A percentile compares a stretch with the other conserved stretches of the same genome.
These are phyloP conservation scores for Coregonus ussuriensis DNA, from an alignment of 2,797 vertebrate genomes.

Conservation along the genomic window DNA sequence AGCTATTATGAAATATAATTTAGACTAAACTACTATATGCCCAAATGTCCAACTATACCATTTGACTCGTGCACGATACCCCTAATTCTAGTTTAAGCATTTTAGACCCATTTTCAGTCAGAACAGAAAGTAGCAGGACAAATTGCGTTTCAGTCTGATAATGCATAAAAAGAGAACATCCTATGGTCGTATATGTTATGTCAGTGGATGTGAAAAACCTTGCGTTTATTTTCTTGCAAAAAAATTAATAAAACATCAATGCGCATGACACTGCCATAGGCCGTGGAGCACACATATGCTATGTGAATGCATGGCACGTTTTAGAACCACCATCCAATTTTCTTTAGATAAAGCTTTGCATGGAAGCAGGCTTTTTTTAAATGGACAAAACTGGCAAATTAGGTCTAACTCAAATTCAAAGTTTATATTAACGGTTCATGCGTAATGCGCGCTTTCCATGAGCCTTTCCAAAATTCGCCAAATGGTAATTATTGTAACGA, in stretches of 20 bases:
- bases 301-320: background rate
- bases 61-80: background rate
- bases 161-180: background rate
- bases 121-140: background rate
- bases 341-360: background rate
- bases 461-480: background rate
- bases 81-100: background rate
- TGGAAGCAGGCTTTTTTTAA: background rate
- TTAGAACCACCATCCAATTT: background rate
- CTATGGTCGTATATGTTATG: background rate
- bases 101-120: background rate
- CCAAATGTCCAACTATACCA: background rate
- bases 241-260: background rate
- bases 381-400: background rate
- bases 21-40: background rate
- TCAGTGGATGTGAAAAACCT: background rate
- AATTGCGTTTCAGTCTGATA: background rate
- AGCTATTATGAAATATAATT: background rate
- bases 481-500: background rate
- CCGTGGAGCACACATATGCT: background rate
- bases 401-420: background rate
- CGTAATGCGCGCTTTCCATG: constrained; percentile 1
- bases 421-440: background rate
- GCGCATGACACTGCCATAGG: background rate
- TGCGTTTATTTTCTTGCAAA: background rate